A percentile compares a stretch with the other conserved stretches of the same genome.
Conservation (phyloP, 1,140 invertebrate genomes). For the Coelopa frigida region DNA sequence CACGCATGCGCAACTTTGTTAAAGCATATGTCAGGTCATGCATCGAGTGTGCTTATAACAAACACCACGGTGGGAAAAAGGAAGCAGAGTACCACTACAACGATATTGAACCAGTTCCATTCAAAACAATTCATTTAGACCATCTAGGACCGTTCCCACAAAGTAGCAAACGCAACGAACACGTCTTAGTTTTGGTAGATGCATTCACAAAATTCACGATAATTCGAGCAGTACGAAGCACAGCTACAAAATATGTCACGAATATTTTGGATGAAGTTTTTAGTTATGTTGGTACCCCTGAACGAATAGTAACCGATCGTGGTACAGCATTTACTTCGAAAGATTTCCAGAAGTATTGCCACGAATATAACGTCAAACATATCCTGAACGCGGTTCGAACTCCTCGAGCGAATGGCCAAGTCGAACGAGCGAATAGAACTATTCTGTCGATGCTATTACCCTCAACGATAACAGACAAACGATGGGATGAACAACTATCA, state of each 20-base stretch:
- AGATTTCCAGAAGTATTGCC: slow-evolving; percentile 24
- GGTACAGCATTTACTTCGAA: slow-evolving; percentile 31
- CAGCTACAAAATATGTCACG: slow-evolving; percentile 18
- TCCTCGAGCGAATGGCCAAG: slow-evolving; percentile 24
- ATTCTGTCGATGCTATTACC: slow-evolving; percentile 1
- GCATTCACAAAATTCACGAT: slow-evolving; percentile 25
- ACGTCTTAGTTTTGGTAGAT: slow-evolving; percentile 25
- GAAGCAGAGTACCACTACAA: slow-evolving; percentile 13
- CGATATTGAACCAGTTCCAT: slow-evolving; percentile 14
- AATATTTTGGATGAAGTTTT: slow-evolving; percentile 5
- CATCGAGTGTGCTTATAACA: slow-evolving; percentile 14
- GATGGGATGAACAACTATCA: slow-evolving; percentile 1
- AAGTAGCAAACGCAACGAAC: slow-evolving; percentile 19
- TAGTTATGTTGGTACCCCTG: slow-evolving; percentile 11
- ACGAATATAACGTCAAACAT: slow-evolving; percentile 23
- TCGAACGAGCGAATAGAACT: slow-evolving; percentile 17
- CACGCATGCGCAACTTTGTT: slow-evolving; percentile 21
- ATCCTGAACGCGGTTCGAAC: slow-evolving; percentile 28
- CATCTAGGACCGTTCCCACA: slow-evolving; percentile 26
- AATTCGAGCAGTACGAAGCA: slow-evolving; percentile 19
- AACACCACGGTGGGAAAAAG: slow-evolving; percentile 8
- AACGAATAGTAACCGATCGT: slow-evolving; percentile 32
- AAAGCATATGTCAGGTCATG: slow-evolving; percentile 12
- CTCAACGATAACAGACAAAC: slow-evolving; percentile 1
- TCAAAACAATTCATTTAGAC: slow-evolving; percentile 20